Base-by-base conservation (phyloP, 1,140 invertebrate species). In the Drosophila persimilis region DNA sequence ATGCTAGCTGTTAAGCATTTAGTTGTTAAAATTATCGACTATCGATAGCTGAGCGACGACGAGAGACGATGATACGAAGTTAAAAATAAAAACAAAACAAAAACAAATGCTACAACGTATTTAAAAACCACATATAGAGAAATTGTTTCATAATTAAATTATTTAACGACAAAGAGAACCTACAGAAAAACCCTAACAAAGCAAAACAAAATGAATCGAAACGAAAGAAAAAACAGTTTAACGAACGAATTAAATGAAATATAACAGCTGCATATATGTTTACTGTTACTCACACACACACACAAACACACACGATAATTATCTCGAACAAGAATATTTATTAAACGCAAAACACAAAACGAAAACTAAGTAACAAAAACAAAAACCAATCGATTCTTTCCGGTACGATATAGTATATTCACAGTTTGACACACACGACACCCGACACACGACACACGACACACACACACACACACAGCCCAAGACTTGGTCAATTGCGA, bases 261-360 rank as follows among this genome's bases (percentile, higher is more conserved):
- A 88, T 80, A 75, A 88, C 77, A 81, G 77, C 73, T 86, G 73
- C 81, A 86, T 86, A 85, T 79, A 83, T 73, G 72, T 84, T 85
- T 88, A 86, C 71, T 83, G 84, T 86, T 86, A 80, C 60, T 74
- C 65, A 70, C 58, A 58, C n/a, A 54, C 35, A 55, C 15, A 43
- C 8, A 53, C 20, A 15, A 26, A 26, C 24, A 52, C 7, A 58
- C 50, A 74, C 60, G 52, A 69, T 70, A 77, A 66, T 77, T 73
- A 81, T 73, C 59, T 73, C 35, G 35, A 83, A 73, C 57, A 55
- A 39, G 35, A 80, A 80, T 80, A 81, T 80, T 77, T 77, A 80
- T 73, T 81, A 73, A 77, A 46, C 55, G 55, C 69, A 50, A 64
- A 48, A 35, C 48, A 24, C 47, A 47, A 56, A 58, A 45, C 20